Percentiles rank a stretch among this genome's conserved stretches.
phyloP scores from a whole-genome alignment of 2,113 vertebrate genomes.

The Phrynosoma blainvillii region DNA sequence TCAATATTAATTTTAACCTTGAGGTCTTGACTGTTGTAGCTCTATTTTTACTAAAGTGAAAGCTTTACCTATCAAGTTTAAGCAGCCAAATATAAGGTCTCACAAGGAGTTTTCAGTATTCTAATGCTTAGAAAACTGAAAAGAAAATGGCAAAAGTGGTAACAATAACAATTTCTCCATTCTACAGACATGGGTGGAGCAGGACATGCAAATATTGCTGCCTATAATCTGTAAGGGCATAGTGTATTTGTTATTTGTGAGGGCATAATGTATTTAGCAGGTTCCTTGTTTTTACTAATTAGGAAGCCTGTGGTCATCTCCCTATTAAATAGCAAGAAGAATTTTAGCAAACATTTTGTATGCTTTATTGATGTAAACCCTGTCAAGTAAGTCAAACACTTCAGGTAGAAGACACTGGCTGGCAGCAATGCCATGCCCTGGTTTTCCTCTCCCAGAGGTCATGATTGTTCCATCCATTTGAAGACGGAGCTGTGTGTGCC shows the following conservation, averaged over 20 bases:
- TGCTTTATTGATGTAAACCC: background rate
- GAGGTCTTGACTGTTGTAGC: constrained; percentile 22
- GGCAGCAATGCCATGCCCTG: no score
- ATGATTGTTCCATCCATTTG: no score
- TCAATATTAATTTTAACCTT: constrained; percentile 46
- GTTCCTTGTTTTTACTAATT: background rate
- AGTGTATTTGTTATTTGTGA: background rate
- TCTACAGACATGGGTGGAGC: background rate
- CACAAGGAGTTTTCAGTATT: constrained; percentile 3
- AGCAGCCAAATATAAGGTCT: constrained; percentile 17
- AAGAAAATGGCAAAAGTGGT: background rate
- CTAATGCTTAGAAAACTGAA: background rate
- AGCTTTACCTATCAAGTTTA: background rate
- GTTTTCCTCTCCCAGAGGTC: no score
- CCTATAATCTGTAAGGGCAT: background rate
- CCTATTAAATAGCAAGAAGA: background rate
- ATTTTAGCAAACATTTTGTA: background rate
- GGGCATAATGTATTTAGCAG: background rate
- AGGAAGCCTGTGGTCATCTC: background rate
- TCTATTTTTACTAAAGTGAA: constrained; percentile 27
- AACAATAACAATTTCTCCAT: background rate
- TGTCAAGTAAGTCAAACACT: no score
- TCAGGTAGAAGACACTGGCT: no score
- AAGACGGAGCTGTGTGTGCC: no score
- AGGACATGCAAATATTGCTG: background rate